Conservation (phyloP, 2,113 vertebrate genomes). For the Polypterus bichir region DNA sequence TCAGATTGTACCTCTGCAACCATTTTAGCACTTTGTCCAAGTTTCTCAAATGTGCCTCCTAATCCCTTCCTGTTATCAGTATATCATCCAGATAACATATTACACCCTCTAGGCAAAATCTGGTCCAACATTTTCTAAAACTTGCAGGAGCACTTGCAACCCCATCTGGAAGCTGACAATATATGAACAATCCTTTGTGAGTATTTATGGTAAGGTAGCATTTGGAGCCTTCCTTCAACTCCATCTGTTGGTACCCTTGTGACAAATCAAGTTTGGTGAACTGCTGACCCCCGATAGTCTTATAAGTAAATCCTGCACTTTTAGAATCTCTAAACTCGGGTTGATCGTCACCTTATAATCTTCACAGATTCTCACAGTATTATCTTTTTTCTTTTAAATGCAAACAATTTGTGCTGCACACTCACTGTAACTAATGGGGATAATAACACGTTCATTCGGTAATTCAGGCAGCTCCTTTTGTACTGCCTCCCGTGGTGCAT, state of each 20-base stretch:
- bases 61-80: slow-evolving; percentile 7
- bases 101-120: slow-evolving; percentile 25
- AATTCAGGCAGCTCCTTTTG: no score
- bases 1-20: not conserved
- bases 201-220: slow-evolving; percentile 13
- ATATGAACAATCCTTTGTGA: slow-evolving; percentile 19
- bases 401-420: no score
- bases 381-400: no score
- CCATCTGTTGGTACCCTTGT: slow-evolving; percentile 20
- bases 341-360: no score
- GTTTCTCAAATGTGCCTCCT: accelerated
- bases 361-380: no score
- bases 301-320: no score
- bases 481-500: no score
- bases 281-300: not conserved
- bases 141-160: slow-evolving; percentile 19
- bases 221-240: slow-evolving; percentile 20
- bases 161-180: slow-evolving; percentile 30
- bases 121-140: slow-evolving; percentile 30
- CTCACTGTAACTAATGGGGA: no score
- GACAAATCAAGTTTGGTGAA: slow-evolving; percentile 16
- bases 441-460: no score
- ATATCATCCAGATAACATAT: slow-evolving; percentile 27
- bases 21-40: not conserved
- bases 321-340: no score